These are phyloP conservation scores for Lethrus apterus DNA, from an alignment of 1,140 invertebrate genomes.

Conservation along the genomic window DNA sequence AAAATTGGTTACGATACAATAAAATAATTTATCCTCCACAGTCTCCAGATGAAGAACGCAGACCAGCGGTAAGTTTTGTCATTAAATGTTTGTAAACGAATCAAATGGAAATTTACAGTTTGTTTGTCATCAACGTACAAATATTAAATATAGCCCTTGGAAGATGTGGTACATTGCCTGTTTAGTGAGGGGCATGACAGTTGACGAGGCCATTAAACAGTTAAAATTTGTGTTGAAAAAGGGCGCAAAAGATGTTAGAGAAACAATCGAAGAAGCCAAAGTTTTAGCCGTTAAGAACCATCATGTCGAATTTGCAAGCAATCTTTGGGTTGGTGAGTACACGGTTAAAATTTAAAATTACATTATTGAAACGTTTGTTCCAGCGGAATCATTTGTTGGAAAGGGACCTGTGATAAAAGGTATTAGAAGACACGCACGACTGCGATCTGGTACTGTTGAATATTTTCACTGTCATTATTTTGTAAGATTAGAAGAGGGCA, in stretches of 20 bases:
- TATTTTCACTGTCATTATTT: slow-evolving; percentile 85
- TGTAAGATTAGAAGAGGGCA: slow-evolving; percentile 84
- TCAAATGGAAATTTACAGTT: slow-evolving; percentile 53
- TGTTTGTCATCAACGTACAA: slow-evolving; percentile 72
- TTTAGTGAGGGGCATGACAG: slow-evolving; percentile 81
- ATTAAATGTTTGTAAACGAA: neutral
- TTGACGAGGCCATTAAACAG: slow-evolving; percentile 91
- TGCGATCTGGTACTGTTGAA: slow-evolving; percentile 59
- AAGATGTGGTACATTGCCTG: slow-evolving; percentile 89
- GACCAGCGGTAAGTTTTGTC: slow-evolving; percentile 71
- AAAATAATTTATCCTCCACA: slow-evolving; percentile 73
- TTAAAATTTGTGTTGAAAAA: slow-evolving; percentile 77
- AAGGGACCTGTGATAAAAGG: slow-evolving; percentile 76
- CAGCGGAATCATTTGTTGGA: slow-evolving; percentile 78
- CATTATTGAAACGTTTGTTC: slow-evolving; percentile 18
- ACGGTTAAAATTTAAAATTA: slow-evolving; percentile 1
- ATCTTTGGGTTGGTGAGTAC: slow-evolving; percentile 90
- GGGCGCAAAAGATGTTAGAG: slow-evolving; percentile 70
- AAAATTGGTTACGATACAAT: slow-evolving; percentile 58
- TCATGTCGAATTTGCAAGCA: slow-evolving; percentile 91
- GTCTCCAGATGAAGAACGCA: slow-evolving; percentile 58
- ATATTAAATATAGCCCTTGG: slow-evolving; percentile 84
- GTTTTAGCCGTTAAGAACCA: slow-evolving; percentile 78
- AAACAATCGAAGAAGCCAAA: slow-evolving; percentile 82
- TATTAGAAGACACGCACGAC: slow-evolving; percentile 70